Conservation (phyloP, 2,888 invertebrate species). For the Tenthredo livida region DNA sequence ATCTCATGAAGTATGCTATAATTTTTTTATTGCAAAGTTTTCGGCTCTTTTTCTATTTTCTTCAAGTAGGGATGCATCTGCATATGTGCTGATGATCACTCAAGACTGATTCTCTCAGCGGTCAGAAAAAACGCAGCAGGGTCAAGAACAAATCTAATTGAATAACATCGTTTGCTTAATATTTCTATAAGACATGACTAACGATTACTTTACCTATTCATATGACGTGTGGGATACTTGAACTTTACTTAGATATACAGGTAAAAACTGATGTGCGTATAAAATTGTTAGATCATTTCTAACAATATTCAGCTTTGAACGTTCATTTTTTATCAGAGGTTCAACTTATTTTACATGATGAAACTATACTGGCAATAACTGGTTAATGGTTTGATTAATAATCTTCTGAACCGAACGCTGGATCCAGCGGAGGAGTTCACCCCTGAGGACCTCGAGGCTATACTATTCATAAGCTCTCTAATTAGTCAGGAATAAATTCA, state of each 20-base stretch:
- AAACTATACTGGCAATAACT: slow-evolving; percentile 58
- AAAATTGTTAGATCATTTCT: too few relatives aligned
- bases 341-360: slow-evolving; percentile 54
- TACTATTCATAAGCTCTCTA: slow-evolving; percentile 1
- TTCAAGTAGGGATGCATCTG: too few relatives aligned
- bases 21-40: neutral
- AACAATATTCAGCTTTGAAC: neutral
- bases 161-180: neutral
- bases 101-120: too few relatives aligned
- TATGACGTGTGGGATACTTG: too few relatives aligned
- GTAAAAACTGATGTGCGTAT: too few relatives aligned
- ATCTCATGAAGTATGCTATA: slow-evolving; percentile 60
- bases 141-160: neutral
- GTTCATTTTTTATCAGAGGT: slow-evolving; percentile 60
- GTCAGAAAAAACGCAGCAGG: neutral
- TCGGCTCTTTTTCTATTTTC: neutral
- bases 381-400: slow-evolving; percentile 57
- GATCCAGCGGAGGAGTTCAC: slow-evolving; percentile 61
- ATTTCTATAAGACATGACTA: neutral
- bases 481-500: too few relatives aligned
- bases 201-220: too few relatives aligned
- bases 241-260: too few relatives aligned
- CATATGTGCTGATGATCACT: too few relatives aligned
- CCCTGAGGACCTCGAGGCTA: slow-evolving; percentile 4
- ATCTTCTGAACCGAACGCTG: slow-evolving; percentile 49